Base-by-base conservation (phyloP, 2,888 invertebrate genomes). In the Megamerina dolium region DNA sequence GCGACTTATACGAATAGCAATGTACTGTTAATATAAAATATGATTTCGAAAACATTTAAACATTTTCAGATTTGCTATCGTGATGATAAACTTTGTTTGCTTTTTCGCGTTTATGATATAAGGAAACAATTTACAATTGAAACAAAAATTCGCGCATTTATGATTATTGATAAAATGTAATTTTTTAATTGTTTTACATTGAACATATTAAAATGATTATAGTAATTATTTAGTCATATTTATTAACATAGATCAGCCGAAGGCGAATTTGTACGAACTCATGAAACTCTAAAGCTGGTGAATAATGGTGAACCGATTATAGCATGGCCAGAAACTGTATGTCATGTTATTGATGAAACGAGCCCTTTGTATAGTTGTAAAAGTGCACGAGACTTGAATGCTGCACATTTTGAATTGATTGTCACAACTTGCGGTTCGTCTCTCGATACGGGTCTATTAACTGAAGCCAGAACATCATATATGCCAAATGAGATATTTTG, bases 311-410 rank as follows among this genome's bases (percentile, higher is more conserved):
- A 64, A 46, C 81, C 85, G 26, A 64, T 78, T 27, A 84, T 90
- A 58, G 77, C 89, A 32, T 94, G 92, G 92, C 93, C 93, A 0
- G 82, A 88, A 58, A 87, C 87, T 2, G 80, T 93, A 9, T 84
- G 86, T 10, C 93, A 94, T 66, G 77, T 78, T 45, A 92, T 94
- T 50, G 82, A 88, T 59, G 75, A 74, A 9, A 65, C 69, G 18
- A 89, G 89, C 59, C 93, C 93, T 0, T 79, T 94, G 35, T 87
- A 79, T 66, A 81, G 83, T 55, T 78, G 89, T 58, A 81, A 83
- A 0, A 84, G 85, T 0, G 83, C 84, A 52, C 61, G 54, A 33
- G 87, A 89, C 60, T 77, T 91, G 63, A 79, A 83, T 63, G 76
- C 80, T 30, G 80, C 77, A 50, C 77, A 85, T 57, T 91, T 90